Percentiles rank a stretch among this genome's conserved stretches.
Conservation (phyloP, 1,140 invertebrate species). For the Sogatella furcifera region DNA sequence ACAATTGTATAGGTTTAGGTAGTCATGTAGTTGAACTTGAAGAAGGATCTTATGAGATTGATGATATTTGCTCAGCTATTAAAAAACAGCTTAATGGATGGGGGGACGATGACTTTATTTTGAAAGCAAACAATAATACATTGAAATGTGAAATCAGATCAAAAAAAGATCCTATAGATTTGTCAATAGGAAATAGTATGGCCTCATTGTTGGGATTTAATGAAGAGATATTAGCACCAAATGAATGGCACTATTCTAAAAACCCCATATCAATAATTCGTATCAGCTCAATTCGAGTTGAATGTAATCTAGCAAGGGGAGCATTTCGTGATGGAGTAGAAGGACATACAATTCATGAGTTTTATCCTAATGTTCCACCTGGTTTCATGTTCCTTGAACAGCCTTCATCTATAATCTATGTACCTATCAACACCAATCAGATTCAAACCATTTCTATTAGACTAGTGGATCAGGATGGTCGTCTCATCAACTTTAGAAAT, state of each 20-base stretch:
- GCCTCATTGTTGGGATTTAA: not conserved
- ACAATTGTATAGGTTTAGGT: not conserved
- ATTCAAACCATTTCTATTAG: not conserved
- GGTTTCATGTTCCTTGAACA: not conserved
- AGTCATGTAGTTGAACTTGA: no score
- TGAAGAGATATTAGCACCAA: not conserved
- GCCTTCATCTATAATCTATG: not conserved
- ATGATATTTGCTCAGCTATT: no score
- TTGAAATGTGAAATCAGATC: not conserved
- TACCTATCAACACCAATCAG: not conserved
- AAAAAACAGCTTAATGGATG: no score
- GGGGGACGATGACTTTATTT: not conserved
- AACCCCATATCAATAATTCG: constrained; percentile 1
- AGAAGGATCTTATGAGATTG: no score
- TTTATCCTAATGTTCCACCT: not conserved
- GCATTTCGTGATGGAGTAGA: not conserved
- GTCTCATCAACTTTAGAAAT: not conserved
- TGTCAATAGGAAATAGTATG: not conserved
- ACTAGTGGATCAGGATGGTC: not conserved
- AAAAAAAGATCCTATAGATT: constrained; percentile 2
- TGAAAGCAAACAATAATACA: not conserved
- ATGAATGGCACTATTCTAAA: constrained; percentile 4
- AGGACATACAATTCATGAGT: not conserved
- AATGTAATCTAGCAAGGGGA: constrained; percentile 17
- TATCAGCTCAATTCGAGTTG: constrained; percentile 9